phyloP scores from a whole-genome alignment of 2,888 invertebrate species.

The Lasioglossum malachurum region DNA sequence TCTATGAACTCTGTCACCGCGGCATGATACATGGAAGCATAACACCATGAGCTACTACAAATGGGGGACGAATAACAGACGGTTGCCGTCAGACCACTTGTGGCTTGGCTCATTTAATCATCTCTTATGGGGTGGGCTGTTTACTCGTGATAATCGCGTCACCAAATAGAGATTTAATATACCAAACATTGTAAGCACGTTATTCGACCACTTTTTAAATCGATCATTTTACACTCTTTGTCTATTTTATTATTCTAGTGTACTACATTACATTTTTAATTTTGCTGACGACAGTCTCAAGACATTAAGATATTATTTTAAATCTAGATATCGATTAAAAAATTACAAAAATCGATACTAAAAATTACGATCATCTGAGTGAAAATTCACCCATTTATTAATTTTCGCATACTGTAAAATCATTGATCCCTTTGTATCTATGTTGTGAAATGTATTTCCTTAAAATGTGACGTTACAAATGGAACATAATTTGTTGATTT shows the following conservation, averaged over 20 bases:
- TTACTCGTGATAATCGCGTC: neutral
- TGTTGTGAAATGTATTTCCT: too few relatives aligned
- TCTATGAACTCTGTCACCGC: neutral
- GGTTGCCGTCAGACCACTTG: neutral
- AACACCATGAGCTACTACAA: neutral
- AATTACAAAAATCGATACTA: too few relatives aligned
- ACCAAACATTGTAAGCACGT: neutral
- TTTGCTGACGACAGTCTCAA: neutral
- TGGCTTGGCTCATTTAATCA: constrained; percentile 12
- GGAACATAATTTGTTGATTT: too few relatives aligned
- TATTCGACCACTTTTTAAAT: neutral
- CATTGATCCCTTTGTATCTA: too few relatives aligned
- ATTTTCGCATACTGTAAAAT: too few relatives aligned
- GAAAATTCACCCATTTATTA: too few relatives aligned
- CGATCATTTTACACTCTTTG: neutral
- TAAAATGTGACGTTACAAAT: too few relatives aligned
- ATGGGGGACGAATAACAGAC: neutral
- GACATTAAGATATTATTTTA: neutral
- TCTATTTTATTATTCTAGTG: neutral
- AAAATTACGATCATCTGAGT: too few relatives aligned
- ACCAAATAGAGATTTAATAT: neutral
- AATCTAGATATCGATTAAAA: too few relatives aligned
- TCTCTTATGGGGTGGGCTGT: neutral
- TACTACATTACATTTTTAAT: neutral
- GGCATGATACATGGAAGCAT: neutral